Evolutionary conservation across 2,113 vertebrate genomes (phyloP), one percentile per base, ranked within the genome.

Genomic region (Sceloporus undulatus): DNA sequence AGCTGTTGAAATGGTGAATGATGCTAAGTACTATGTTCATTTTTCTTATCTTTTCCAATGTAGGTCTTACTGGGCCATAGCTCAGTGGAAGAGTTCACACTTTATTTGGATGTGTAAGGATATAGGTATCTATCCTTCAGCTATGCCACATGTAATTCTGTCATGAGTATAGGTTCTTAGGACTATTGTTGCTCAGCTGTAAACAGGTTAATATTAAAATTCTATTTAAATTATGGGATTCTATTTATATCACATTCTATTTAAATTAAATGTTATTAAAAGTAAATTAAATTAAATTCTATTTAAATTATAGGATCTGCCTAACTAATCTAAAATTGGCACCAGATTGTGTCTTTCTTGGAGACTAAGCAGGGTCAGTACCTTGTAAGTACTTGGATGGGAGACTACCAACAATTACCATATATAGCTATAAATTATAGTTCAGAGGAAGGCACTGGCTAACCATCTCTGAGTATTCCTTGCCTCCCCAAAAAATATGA

Each of bases 1-100:
- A 96, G 95, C 94, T 97, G 95, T 88, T 65, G 80, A 95, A 85
- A 91, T 91, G 92, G 75, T 90, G 78, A 91, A 25, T 90, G 86
- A 62, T 74, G 81, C 85, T 87, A 88, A 27, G 14, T 59, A 89
- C 83, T 80, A 82, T 77, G 52, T 56, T 23, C 52, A 85, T 59
- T 11, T 83, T 92, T 91, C 89, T 88, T 93, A 89, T 94, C 94
- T 92, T 94, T 91, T 91, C 8, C 2, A 73, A 23, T 85, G 56
- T 59, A 27, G 34, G 0, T 25, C 70, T 25, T 9, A 27, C 48
- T 85, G 54, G 59, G 21, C 83, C 71, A 38, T 59, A 27, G 54
- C 54, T 27, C 71, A 85, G 23, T 14, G 25, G 14, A 19, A 59
- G 83, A 59, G 52, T 75, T 75, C n/a, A 52, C 48, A 40, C 42